Conservation (phyloP, 2,888 invertebrate species). For the Troilus luridus region DNA sequence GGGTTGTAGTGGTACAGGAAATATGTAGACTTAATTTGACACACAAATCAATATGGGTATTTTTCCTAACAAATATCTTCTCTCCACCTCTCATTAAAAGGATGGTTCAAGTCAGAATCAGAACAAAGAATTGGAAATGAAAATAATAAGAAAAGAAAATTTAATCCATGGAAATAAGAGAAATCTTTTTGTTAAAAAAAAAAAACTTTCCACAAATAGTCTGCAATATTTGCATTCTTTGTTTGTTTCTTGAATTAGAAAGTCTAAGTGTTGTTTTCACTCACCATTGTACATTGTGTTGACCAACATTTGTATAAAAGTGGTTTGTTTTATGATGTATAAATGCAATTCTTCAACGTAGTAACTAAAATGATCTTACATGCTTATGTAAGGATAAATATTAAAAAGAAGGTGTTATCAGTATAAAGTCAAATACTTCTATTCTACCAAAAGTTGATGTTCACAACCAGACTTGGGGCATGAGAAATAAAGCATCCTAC, state of each 20-base stretch:
- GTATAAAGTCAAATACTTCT: too few relatives aligned
- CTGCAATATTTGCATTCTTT: constrained; percentile 47
- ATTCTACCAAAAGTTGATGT: too few relatives aligned
- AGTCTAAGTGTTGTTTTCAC: constrained; percentile 33
- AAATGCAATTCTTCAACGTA: background rate
- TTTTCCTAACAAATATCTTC: background rate
- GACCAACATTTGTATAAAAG: background rate
- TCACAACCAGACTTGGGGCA: too few relatives aligned
- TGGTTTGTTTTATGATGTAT: background rate
- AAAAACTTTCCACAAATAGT: constrained; percentile 33
- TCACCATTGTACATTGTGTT: background rate
- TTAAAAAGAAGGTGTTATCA: too few relatives aligned
- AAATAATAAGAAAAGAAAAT: background rate
- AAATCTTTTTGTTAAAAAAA: constrained; percentile 16
- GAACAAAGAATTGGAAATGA: background rate
- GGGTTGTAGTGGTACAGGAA: too few relatives aligned
- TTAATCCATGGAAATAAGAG: background rate
- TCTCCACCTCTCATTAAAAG: background rate
- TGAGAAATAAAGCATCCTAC: too few relatives aligned
- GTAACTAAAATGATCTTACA: background rate
- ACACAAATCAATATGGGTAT: too few relatives aligned
- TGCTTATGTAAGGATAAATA: too few relatives aligned
- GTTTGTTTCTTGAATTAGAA: constrained; percentile 51
- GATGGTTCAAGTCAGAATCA: background rate
- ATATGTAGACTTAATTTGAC: too few relatives aligned